These are phyloP conservation scores for Apotomis capreana DNA, from an alignment of 2,888 invertebrate species.

Conservation along the genomic window DNA sequence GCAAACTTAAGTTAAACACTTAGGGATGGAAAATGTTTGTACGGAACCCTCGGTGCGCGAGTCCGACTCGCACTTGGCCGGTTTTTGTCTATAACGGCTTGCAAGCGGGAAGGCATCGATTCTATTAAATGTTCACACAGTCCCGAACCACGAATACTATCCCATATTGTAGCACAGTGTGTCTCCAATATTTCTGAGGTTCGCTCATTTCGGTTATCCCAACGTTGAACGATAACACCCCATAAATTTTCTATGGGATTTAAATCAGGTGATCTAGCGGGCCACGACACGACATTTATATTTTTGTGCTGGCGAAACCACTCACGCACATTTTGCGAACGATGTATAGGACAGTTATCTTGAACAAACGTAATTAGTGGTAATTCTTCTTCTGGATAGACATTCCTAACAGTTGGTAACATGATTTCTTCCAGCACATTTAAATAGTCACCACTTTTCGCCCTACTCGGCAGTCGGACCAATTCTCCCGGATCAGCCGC, in stretches of 20 bases:
- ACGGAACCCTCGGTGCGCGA: no score
- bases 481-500: no score
- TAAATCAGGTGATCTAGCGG: conserved; percentile 34
- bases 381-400: conserved; percentile 39
- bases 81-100: conserved; percentile 11
- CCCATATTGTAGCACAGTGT: conserved; percentile 4
- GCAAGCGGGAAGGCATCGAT: conserved; percentile 11
- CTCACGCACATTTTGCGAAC: conserved; percentile 22
- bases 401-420: conserved; percentile 38
- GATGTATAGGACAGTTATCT: conserved; percentile 43
- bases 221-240: conserved; percentile 11
- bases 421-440: conserved; percentile 35
- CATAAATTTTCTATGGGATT: conserved; percentile 23
- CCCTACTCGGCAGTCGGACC: no score
- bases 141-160: conserved; percentile 4
- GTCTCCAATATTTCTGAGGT: conserved; percentile 3
- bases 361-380: conserved; percentile 39
- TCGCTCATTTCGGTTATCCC: conserved; percentile 15
- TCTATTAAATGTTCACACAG: neutral
- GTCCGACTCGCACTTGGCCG: no score
- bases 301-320: conserved; percentile 33
- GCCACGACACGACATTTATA: conserved; percentile 31
- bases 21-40: no score
- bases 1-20: no score
- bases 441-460: no score